These are phyloP conservation scores for Synergus umbraculus DNA, from an alignment of 2,888 invertebrate genomes.

Conservation along the genomic window DNA sequence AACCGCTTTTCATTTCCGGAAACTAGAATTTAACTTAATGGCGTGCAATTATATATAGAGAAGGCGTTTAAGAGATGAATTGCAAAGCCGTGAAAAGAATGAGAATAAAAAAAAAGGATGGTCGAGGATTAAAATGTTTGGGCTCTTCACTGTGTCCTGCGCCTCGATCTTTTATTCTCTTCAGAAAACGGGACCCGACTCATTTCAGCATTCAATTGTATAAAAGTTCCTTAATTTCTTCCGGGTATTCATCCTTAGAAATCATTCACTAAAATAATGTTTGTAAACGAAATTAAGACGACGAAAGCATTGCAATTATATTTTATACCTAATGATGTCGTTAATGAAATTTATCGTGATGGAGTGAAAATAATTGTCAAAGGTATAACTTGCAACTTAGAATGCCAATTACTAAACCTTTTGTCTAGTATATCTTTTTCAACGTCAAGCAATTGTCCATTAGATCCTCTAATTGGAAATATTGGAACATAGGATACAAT, in stretches of 20 bases:
- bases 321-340: too few relatives aligned
- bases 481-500: neutral
- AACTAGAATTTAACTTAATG: slow-evolving; percentile 58
- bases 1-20: slow-evolving; percentile 33
- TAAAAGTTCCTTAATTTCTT: slow-evolving; percentile 30
- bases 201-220: slow-evolving; percentile 22
- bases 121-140: slow-evolving; percentile 44
- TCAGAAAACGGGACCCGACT: neutral
- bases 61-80: slow-evolving; percentile 49
- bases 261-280: slow-evolving; percentile 14
- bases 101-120: slow-evolving; percentile 47
- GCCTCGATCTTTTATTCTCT: slow-evolving; percentile 4
- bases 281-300: neutral
- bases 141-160: slow-evolving; percentile 3
- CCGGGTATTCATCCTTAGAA: neutral
- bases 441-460: neutral
- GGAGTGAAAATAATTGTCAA: neutral
- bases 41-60: slow-evolving; percentile 62
- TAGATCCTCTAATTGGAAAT: neutral
- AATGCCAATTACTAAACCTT: neutral
- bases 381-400: neutral
- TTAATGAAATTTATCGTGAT: neutral
- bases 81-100: slow-evolving; percentile 41
- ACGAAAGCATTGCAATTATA: too few relatives aligned
- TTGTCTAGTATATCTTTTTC: neutral